Conservation (phyloP, 2,113 vertebrate genomes). For the Pithys albifrons region DNA sequence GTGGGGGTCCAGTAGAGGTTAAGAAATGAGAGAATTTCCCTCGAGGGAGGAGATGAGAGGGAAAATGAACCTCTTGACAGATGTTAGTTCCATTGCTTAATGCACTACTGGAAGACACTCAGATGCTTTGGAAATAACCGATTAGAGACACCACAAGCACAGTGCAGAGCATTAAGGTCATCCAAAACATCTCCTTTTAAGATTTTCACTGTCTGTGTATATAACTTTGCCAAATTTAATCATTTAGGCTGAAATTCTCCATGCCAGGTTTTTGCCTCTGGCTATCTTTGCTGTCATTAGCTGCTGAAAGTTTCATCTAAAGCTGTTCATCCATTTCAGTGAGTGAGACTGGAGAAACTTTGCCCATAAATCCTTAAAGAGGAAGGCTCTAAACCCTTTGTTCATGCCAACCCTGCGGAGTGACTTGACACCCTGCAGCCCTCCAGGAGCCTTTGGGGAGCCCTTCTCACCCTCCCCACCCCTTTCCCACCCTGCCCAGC, state of each 20-base stretch:
- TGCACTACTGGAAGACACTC: slow-evolving; percentile 43
- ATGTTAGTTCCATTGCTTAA: slow-evolving; percentile 50
- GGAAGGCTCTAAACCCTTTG: neutral
- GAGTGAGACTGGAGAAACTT: neutral
- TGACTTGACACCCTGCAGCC: neutral
- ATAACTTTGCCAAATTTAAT: neutral
- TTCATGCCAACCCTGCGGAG: neutral
- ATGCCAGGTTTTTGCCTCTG: neutral
- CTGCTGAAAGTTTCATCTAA: slow-evolving; percentile 2
- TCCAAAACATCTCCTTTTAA: neutral
- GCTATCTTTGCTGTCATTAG: neutral
- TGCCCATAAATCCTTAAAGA: neutral
- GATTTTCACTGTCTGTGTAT: neutral
- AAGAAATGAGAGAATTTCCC: slow-evolving; percentile 53
- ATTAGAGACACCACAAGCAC: neutral
- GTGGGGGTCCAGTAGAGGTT: slow-evolving; percentile 22
- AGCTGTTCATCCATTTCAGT: neutral
- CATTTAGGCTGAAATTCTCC: slow-evolving; percentile 6
- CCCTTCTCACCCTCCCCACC: neutral
- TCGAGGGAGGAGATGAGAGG: slow-evolving; percentile 34
- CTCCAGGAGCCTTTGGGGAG: neutral
- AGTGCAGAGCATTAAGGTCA: neutral
- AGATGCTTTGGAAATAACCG: slow-evolving; percentile 46
- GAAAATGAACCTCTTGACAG: slow-evolving; percentile 42
- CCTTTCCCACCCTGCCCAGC: neutral